phyloP scores from a whole-genome alignment of 2,113 vertebrate species.

The Xenus cinereus region DNA sequence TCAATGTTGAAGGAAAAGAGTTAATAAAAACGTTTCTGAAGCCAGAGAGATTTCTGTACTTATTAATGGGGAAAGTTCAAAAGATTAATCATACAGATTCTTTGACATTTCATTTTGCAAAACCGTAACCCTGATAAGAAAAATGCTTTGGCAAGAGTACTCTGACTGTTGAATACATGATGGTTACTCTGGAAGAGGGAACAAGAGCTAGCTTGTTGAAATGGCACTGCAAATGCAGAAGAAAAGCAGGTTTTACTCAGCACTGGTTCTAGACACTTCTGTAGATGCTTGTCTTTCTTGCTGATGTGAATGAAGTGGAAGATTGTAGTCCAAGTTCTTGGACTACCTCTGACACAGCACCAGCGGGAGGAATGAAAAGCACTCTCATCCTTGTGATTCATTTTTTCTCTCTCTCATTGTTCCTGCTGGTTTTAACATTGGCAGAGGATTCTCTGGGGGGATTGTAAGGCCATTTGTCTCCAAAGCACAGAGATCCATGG shows the following conservation, averaged over 20 bases:
- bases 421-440: not conserved
- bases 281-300: not conserved
- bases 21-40: not conserved
- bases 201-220: conserved; percentile 7
- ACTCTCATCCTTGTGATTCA: not conserved
- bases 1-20: not conserved
- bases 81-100: not conserved
- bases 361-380: not conserved
- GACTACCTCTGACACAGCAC: not conserved
- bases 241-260: conserved; percentile 12
- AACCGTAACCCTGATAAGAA: conserved; percentile 3
- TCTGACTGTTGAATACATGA: not conserved
- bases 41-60: not conserved
- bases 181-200: not conserved
- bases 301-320: not conserved
- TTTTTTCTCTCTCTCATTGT: not conserved
- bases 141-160: not conserved
- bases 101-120: conserved; percentile 7
- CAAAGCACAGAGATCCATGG: not conserved
- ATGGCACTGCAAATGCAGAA: not conserved
- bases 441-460: not conserved
- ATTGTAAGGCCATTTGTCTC: not conserved
- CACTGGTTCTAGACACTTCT: not conserved
- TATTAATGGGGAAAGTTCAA: not conserved
- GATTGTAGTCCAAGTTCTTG: not conserved